Evolutionary conservation across 2,113 vertebrate genomes (phyloP).

Genomic region (Oreotrochilus melanogaster): DNA sequence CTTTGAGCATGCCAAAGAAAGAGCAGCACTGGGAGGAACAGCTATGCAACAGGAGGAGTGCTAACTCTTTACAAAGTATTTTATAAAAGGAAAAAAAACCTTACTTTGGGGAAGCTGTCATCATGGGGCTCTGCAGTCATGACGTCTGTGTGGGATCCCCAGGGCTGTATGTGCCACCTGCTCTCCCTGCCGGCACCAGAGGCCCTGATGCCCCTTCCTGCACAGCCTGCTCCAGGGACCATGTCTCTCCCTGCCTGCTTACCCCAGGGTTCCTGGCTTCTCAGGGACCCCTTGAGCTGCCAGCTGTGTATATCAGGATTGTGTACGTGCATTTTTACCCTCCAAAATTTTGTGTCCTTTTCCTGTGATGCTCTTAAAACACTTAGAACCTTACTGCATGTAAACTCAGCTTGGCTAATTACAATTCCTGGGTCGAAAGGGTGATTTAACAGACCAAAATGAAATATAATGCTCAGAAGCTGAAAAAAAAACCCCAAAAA

Average conservation of each 20-base stretch:
- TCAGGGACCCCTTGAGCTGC: neutral
- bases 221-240: neutral
- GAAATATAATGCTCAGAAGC: neutral
- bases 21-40: neutral
- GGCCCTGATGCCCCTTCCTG: neutral
- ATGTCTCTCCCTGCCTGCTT: neutral
- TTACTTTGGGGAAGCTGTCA: neutral
- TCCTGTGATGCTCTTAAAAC: neutral
- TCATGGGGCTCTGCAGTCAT: neutral
- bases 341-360: neutral
- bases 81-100: neutral
- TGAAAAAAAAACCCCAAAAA: neutral
- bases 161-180: neutral
- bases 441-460: neutral
- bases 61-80: neutral
- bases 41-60: neutral
- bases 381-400: neutral
- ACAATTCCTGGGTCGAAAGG: neutral
- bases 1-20: neutral
- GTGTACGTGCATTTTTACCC: accelerated
- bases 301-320: neutral
- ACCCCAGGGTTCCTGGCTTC: neutral
- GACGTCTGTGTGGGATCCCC: accelerated
- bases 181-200: neutral
- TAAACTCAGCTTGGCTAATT: neutral